Percentiles rank a stretch among this genome's conserved stretches.
These are phyloP conservation scores for Parauchenoglanis ngamensis DNA, from an alignment of 2,797 vertebrate species.

Conservation along the genomic window DNA sequence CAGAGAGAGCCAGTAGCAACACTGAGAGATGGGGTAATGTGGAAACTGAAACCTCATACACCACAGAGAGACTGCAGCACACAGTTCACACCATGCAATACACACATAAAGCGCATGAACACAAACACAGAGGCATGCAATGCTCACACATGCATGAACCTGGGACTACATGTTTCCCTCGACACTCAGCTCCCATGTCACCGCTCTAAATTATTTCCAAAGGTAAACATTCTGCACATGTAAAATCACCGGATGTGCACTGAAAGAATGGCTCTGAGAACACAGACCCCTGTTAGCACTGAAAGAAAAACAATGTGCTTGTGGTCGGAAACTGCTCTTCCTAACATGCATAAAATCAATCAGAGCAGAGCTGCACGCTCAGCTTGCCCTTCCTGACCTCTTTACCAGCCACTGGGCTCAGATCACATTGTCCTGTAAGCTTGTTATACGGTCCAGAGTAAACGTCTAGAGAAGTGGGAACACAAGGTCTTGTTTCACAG, in stretches of 20 bases:
- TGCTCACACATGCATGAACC: conserved; percentile 24
- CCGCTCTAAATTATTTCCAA: conserved; percentile 44
- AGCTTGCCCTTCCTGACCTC: conserved; percentile 48
- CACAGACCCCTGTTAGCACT: conserved; percentile 24
- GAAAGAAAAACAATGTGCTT: conserved; percentile 35
- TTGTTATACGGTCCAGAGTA: conserved; percentile 68
- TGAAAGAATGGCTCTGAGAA: conserved; percentile 8
- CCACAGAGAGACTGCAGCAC: conserved; percentile 72
- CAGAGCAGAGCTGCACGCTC: conserved; percentile 50
- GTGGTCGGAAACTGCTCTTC: conserved; percentile 51
- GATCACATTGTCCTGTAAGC: conserved; percentile 53
- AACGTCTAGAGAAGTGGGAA: conserved; percentile 62
- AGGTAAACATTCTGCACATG: conserved; percentile 24
- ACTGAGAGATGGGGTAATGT: conserved; percentile 75
- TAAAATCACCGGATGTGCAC: conserved; percentile 15
- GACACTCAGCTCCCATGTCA: conserved; percentile 61
- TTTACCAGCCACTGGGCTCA: conserved; percentile 40
- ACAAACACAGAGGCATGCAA: conserved; percentile 15
- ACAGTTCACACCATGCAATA: conserved; percentile 64
- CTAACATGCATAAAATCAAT: conserved; percentile 42
- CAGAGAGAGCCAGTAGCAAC: conserved; percentile 75
- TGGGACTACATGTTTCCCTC: conserved; percentile 55
- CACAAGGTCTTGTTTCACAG: conserved; percentile 67
- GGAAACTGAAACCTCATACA: conserved; percentile 79
- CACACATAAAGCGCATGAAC: conserved; percentile 39